Conservation (phyloP, 1,140 invertebrate genomes). For the Bombus superbus region DNA sequence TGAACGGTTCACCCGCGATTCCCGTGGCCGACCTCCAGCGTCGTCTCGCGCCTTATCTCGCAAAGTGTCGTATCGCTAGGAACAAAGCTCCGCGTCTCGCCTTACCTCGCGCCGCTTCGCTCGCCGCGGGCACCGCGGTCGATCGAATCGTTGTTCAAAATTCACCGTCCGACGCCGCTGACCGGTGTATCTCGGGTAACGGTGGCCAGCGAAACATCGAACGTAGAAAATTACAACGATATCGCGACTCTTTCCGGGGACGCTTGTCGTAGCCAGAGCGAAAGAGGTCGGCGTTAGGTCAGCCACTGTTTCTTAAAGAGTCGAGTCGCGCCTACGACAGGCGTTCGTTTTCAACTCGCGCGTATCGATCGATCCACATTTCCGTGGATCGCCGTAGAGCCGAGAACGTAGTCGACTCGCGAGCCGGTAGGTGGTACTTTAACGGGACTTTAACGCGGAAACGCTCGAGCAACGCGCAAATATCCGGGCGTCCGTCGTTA, state of each 20-base stretch:
- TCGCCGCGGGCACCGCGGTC: neutral
- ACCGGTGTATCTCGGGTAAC: too few relatives aligned
- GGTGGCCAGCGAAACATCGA: too few relatives aligned
- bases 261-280: neutral
- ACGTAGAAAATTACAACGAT: too few relatives aligned
- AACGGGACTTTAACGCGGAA: neutral
- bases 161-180: neutral
- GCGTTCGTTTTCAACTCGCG: too few relatives aligned
- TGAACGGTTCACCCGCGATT: slow-evolving; percentile 32
- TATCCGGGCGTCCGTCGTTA: neutral
- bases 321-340: too few relatives aligned
- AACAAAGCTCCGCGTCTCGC: too few relatives aligned
- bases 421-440: neutral
- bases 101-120: too few relatives aligned
- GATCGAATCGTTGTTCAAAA: neutral
- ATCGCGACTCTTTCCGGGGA: too few relatives aligned
- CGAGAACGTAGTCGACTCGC: neutral
- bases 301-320: too few relatives aligned
- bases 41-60: neutral
- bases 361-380: too few relatives aligned
- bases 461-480: neutral
- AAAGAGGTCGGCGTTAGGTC: neutral
- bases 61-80: neutral
- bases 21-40: neutral
- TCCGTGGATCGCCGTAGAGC: too few relatives aligned